These are phyloP conservation scores for Sicus ferrugineus DNA, from an alignment of 2,888 invertebrate species.

Conservation along the genomic window DNA sequence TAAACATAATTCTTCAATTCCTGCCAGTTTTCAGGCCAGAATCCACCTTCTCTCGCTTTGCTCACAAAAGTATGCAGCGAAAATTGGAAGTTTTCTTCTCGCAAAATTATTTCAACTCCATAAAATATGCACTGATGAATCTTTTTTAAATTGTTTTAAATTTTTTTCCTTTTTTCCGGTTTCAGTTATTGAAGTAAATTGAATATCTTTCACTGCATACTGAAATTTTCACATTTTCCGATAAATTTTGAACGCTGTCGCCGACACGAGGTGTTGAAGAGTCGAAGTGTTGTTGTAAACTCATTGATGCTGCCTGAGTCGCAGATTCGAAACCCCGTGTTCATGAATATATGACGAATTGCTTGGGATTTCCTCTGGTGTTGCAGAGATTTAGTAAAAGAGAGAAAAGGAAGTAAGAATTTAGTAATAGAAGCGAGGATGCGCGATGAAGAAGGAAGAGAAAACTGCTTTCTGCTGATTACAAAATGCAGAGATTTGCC, in stretches of 20 bases:
- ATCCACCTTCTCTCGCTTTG: constrained; percentile 1
- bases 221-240: constrained; percentile 12
- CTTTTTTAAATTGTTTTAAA: background rate
- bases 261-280: constrained; percentile 31
- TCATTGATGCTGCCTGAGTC: constrained; percentile 54
- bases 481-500: too few species aligned
- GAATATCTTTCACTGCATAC: background rate
- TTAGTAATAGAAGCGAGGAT: background rate
- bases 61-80: constrained; percentile 38
- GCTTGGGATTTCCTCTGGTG: too few species aligned
- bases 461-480: too few species aligned
- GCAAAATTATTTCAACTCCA: background rate
- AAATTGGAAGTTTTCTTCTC: background rate
- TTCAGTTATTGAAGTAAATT: background rate
- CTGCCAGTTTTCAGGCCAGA: background rate
- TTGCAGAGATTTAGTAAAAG: background rate
- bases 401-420: background rate
- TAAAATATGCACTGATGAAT: background rate
- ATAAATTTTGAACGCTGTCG: constrained; percentile 7
- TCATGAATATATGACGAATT: constrained; percentile 60
- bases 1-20: constrained; percentile 10
- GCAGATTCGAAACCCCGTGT: constrained; percentile 48
- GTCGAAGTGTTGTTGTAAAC: constrained; percentile 55
- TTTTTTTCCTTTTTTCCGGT: background rate
- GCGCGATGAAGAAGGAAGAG: too few species aligned